Base-by-base conservation (phyloP, 2,888 invertebrate genomes). In the Bombylius discolor region DNA sequence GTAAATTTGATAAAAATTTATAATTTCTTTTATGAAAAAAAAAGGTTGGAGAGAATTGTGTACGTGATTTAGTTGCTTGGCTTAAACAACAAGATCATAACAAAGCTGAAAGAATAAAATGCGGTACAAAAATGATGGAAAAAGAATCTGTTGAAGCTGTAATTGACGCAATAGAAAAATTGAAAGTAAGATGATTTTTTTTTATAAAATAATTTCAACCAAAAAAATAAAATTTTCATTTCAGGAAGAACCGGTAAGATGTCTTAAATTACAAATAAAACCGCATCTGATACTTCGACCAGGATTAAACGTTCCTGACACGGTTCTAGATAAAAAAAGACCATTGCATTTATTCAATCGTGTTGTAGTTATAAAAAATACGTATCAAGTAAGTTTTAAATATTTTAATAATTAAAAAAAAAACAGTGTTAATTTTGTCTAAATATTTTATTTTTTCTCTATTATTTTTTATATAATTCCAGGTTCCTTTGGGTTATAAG, bases 351-450 rank as follows among this genome's bases (percentile, higher is more conserved):
- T 97, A 58, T 84, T 88, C 66, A 96, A 98, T 75, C 80, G 97
- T 52, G 83, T 98, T 49, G 83, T 95, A 5, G 84, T 87, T 67
- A 83, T 87, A 0, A 79, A 86, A 39, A 81, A 81, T 42, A 82
- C 83, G 53, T 86, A 82, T 66, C 80, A 85, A 2, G 89, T 69
- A 62, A 62, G 23, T 23, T 23, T 23, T 23, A 2, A 23, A 23
- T 23, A 23, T 23, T n/a, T n/a, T n/a, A n/a, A n/a, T n/a, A n/a
- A n/a, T n/a, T n/a, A n/a, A n/a, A n/a, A n/a, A n/a, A n/a, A n/a
- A n/a, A n/a, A n/a, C n/a, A n/a, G 23, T 23, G 23, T 23, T 23
- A 23, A 23, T 23, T 23, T 23, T 23, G n/a, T n/a, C n/a, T n/a
- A n/a, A n/a, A n/a, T 23, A 23, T 2, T 23, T 23, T 23, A 23